phyloP scores from a whole-genome alignment of 2,888 invertebrate species.

The Artemia sinica region DNA sequence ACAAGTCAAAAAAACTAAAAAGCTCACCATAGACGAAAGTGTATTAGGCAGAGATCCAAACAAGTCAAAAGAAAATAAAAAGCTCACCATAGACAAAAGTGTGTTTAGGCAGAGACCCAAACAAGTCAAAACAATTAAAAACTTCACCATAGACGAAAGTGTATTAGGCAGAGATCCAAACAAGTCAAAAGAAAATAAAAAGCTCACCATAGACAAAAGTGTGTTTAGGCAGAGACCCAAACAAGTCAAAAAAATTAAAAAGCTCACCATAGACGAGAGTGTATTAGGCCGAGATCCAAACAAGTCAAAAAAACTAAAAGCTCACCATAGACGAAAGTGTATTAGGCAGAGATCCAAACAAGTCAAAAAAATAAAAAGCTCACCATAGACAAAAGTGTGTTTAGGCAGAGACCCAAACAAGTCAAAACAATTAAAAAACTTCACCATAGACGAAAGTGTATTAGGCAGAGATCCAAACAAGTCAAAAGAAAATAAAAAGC shows the following conservation, averaged over 20 bases:
- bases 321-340: conserved; percentile 57
- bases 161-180: conserved; percentile 72
- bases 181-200: conserved; percentile 71
- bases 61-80: conserved; percentile 71
- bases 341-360: conserved; percentile 73
- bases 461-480: conserved; percentile 75
- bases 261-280: conserved; percentile 52
- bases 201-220: conserved; percentile 52
- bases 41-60: conserved; percentile 72
- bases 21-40: conserved; percentile 52
- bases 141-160: conserved; percentile 52
- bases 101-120: conserved; percentile 68
- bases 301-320: conserved; percentile 72
- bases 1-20: conserved; percentile 85
- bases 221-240: conserved; percentile 68
- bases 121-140: conserved; percentile 76
- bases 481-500: conserved; percentile 58
- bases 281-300: conserved; percentile 72
- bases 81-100: conserved; percentile 52
- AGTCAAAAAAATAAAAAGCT: conserved; percentile 65
- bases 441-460: conserved; percentile 57
- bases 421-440: conserved; percentile 58
- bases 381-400: conserved; percentile 58
- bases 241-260: conserved; percentile 85
- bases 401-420: conserved; percentile 75